Evolutionary conservation across 2,888 invertebrate genomes (phyloP), one percentile per base, ranked within the genome.

Genomic region (Dryocosmus kuriphilus): DNA sequence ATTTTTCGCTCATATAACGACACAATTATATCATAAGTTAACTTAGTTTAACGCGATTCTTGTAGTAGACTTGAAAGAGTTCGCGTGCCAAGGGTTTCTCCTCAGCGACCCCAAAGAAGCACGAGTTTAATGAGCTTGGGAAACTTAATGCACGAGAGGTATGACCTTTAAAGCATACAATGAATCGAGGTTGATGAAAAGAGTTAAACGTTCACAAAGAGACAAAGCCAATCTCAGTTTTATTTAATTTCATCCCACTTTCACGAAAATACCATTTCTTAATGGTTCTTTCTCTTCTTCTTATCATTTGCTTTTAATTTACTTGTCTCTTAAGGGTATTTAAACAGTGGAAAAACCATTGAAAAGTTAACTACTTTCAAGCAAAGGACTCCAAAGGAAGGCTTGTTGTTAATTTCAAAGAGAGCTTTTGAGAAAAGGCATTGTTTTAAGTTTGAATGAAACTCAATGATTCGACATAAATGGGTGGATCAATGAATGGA

Each of bases 11-110:
- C n/a, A 32, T 16, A 16, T 38, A 67, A 51, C n/a, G 51, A 71
- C 77, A 74, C 61, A 78, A 82, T 79, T 63, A 63, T 61, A 51
- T 79, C 67, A n/a, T n/a, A 76, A 19, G 61, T 60, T 80, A 81
- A 78, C 76, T 79, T 78, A 65, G 60, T 74, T 82, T 61, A 57
- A 71, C 27, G 76, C 71, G 51, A 71, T 76, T 27, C 30, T 71
- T 51, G 19, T 19, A 24, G n/a, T 19, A 46, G n/a, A 71, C 71
- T 71, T 71, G 5, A 71, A 71, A 51, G 71, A 51, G 65, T 65
- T 65, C 65, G 65, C 38, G 65, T 65, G 38, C 35, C 22, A n/a
- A 65, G 46, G 51, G 71, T 30, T 71, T 71, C 41, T 24, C 57
- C 22, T 57, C 24, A 57, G 11, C 24, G 57, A 14, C 57, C 57